Conservation (phyloP, 2,888 invertebrate species). For the Pandemis corylana region DNA sequence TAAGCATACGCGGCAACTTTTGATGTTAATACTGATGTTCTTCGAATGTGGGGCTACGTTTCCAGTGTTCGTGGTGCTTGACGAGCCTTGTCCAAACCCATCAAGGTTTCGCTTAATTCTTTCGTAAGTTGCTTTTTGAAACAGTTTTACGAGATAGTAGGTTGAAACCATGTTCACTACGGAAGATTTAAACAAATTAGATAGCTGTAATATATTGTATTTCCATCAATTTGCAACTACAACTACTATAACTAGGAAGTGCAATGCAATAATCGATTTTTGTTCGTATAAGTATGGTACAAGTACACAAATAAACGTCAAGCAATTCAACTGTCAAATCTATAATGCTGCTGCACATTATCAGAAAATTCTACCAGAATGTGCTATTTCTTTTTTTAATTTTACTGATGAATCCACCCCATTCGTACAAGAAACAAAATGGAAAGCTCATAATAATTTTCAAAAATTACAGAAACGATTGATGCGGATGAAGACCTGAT, state of each 20-base stretch:
- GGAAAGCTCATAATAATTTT: too few species aligned
- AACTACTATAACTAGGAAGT: neutral
- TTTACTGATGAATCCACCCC: too few species aligned
- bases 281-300: neutral
- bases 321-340: too few species aligned
- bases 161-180: constrained; percentile 43
- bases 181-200: neutral
- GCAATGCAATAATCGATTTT: neutral
- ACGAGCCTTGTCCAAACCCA: constrained; percentile 26
- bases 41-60: constrained; percentile 12
- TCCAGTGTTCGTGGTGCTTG: constrained; percentile 9
- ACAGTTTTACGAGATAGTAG: constrained; percentile 44
- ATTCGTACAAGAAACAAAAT: too few species aligned
- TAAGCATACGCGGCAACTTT: constrained; percentile 42
- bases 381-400: too few species aligned
- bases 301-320: too few species aligned
- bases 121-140: constrained; percentile 42
- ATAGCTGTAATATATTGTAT: neutral
- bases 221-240: neutral
- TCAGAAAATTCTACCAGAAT: too few species aligned
- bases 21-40: constrained; percentile 11
- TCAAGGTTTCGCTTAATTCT: constrained; percentile 35
- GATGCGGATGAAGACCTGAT: too few species aligned
- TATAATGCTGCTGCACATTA: too few species aligned
- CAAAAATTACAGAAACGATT: too few species aligned